Evolutionary conservation across 2,113 vertebrate species (phyloP), one percentile per base, ranked within the genome.

Genomic region (Picathartes gymnocephalus): DNA sequence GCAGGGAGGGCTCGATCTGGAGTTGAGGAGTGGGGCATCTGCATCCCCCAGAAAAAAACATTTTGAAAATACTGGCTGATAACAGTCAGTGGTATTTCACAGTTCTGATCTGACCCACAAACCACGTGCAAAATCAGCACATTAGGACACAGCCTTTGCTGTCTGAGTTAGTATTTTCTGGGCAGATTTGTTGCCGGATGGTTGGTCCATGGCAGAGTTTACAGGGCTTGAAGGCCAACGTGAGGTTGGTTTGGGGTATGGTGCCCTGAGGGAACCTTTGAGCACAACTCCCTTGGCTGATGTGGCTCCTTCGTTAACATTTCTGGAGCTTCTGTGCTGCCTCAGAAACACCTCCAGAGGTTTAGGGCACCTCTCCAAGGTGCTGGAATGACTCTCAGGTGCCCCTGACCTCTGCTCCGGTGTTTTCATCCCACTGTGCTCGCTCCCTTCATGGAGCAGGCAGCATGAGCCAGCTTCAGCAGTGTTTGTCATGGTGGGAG

Each of bases 231-330:
- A n/a, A 93, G 47, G 58, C 24, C 51, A 48, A 1, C 2, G 6
- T 24, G 50, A 51, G 33, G 3, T 23, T 84, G 47, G 4, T 70
- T 70, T 88, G 65, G 60, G 60, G 37, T 68, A 27, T 9, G 28
- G 11, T 87, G 69, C 30, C 50, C 40, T 48, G 10, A 56, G 83
- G 53, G 61, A 40, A 11, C 39, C 60, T 70, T 44, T 25, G 73
- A 88, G 60, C 44, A 60, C 27, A 89, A 21, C 2, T 57, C 19
- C 51, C 6, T 25, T 48, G 37, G 11, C 40, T 72, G 15, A 35
- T 0, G 1, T 69, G 53, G 20, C 54, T 93, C n/a, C n/a, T 12
- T 4, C 2, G 13, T 56, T 69, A 42, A 35, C 2, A 1, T 56
- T 71, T 68, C 61, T 86, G 37, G 48, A 83, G 37, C 14, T 70